Evolutionary conservation across 2,113 vertebrate genomes (phyloP).

Genomic region (Polyodon spathula): DNA sequence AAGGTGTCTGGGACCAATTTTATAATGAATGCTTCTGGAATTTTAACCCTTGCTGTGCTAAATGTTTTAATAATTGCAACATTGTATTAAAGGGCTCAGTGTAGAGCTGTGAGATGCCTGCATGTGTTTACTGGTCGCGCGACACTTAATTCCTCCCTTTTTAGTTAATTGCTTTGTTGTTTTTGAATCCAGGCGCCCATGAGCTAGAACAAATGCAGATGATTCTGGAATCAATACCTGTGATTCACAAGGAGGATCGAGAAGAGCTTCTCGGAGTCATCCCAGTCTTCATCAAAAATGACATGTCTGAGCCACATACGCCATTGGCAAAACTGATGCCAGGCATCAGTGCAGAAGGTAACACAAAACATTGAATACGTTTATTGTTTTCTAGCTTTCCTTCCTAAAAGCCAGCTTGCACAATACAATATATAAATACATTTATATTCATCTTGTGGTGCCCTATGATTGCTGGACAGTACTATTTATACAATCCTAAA

Average conservation of each 20-base stretch:
- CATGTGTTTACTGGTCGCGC: constrained; percentile 5
- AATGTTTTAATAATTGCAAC: no score
- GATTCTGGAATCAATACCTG: constrained; percentile 94
- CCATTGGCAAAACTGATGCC: constrained; percentile 88
- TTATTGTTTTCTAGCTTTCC: not conserved
- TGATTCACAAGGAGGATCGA: constrained; percentile 89
- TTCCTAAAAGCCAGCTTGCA: no score
- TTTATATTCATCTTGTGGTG: no score
- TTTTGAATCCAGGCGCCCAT: constrained; percentile 73
- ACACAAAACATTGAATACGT: not conserved
- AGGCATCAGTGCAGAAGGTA: constrained; percentile 87
- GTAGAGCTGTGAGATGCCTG: no score
- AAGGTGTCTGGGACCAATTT: no score
- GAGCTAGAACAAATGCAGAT: constrained; percentile 99
- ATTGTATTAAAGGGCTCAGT: no score
- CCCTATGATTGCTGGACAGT: no score
- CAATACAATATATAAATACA: not conserved
- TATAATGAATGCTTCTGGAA: no score
- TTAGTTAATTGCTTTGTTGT: constrained; percentile 10
- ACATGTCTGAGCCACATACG: constrained; percentile 90
- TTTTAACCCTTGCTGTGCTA: no score
- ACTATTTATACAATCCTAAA: no score
- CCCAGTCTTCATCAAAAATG: constrained; percentile 87
- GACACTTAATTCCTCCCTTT: not conserved
- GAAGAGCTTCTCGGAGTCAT: constrained; percentile 95